Base-by-base conservation (phyloP, 1,140 invertebrate species). In the Melitaea cinxia region DNA sequence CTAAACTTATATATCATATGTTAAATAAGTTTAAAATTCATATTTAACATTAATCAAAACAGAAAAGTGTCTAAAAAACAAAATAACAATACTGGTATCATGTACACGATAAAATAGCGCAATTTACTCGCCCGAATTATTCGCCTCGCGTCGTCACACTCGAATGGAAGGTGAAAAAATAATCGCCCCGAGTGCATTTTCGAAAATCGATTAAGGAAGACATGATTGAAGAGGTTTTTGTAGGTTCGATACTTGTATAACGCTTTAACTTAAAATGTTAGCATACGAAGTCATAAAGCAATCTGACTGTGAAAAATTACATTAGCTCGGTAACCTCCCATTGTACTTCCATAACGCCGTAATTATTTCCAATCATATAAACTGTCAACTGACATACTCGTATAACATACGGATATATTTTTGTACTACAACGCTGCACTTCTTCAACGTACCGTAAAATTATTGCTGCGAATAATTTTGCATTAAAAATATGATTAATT, bases 171-270 rank as follows among this genome's bases (percentile, higher is more conserved):
- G 73, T 80, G 76, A 83, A 84, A 66, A 83, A 84, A 83, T 82
- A 84, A 86, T 69, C 72, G 67, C 52, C 71, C 71, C 68, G 65
- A 72, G 70, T 52, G 70, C 72, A 70, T 81, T 82, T 84, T 83
- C 75, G 78, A 80, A 85, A 83, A 86, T 84, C 83, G 83, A 83
- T 86, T 86, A 84, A 84, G 79, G 69, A 52, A 74, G 82, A 83
- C 77, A 84, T 84, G 83, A 86, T 82, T 79, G 83, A 86, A 77
- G 72, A 74, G 64, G 62, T 80, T 80, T 82, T 82, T 81, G 78
- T 79, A 15, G 57, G 28, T 49, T 45, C 39, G 39, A 39, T 42
- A 58, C 55, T 56, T 45, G 57, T 53, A 47, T 59, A 68, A 65
- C 65, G 71, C 67, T 73, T 73, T 64, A 70, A 72, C 65, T 80